Evolutionary conservation across 2,113 vertebrate genomes (phyloP).

Genomic region (Osmerus mordax): DNA sequence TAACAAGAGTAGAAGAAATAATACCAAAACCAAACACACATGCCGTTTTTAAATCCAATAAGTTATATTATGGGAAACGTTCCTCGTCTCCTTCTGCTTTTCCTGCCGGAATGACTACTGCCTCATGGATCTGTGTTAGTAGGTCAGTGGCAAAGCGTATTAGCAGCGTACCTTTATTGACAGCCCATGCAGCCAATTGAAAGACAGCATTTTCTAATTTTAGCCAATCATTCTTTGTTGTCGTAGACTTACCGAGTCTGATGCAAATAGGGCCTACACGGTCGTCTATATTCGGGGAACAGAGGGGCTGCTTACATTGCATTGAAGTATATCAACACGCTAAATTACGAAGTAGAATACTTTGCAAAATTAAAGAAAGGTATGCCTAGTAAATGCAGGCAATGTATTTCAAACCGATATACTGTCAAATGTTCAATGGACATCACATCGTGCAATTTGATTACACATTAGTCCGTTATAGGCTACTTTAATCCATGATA

Average conservation of each 20-base stretch:
- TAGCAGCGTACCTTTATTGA: constrained; percentile 58
- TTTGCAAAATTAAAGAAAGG: too few species aligned
- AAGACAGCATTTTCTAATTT: constrained; percentile 41
- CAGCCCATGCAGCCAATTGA: constrained; percentile 55
- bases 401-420: too few species aligned
- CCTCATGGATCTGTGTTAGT: constrained; percentile 93
- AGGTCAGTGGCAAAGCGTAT: constrained; percentile 79
- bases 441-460: too few species aligned
- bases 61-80: constrained; percentile 27
- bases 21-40: constrained; percentile 7
- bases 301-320: too few species aligned
- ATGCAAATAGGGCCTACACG: constrained; percentile 29
- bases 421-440: too few species aligned
- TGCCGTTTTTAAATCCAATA: neutral
- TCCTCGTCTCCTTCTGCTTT: constrained; percentile 42
- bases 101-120: constrained; percentile 61
- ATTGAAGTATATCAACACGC: neutral
- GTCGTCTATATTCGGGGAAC: constrained; percentile 1
- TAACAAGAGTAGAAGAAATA: neutral
- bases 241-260: constrained; percentile 16
- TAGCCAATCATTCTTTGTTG: constrained; percentile 53
- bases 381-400: too few species aligned
- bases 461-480: too few species aligned
- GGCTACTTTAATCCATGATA: too few species aligned
- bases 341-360: neutral